phyloP scores from a whole-genome alignment of 2,888 invertebrate species.

The Cepaea hortensis region DNA sequence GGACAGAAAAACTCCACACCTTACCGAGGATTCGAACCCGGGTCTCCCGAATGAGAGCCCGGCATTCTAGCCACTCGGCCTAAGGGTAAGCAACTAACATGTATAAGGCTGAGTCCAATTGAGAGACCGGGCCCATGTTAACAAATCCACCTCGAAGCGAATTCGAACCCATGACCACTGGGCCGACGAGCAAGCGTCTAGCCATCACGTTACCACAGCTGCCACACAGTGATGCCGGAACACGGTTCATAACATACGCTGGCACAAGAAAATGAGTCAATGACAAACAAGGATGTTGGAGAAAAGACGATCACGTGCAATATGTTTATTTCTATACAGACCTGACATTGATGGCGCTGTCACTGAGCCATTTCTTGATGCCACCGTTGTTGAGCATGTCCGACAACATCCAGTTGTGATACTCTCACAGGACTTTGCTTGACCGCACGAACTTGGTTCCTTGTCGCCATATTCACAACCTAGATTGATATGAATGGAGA shows the following conservation, averaged over 20 bases:
- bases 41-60: too few species aligned
- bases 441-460: slow-evolving; percentile 2
- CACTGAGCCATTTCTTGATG: not conserved
- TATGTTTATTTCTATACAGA: not conserved
- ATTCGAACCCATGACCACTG: too few species aligned
- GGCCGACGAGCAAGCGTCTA: not conserved
- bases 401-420: slow-evolving; percentile 8
- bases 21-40: too few species aligned
- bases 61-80: too few species aligned
- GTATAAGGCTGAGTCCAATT: too few species aligned
- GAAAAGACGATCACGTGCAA: not conserved
- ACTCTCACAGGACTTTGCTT: not conserved
- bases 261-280: not conserved
- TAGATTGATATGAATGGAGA: slow-evolving; percentile 27
- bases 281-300: not conserved
- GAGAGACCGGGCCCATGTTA: too few species aligned
- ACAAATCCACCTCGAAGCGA: too few species aligned
- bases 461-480: slow-evolving; percentile 42
- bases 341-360: not conserved
- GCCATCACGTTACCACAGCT: not conserved
- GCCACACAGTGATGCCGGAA: not conserved
- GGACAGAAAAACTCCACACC: too few species aligned
- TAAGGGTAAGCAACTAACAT: too few species aligned
- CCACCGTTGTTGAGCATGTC: slow-evolving; percentile 6
- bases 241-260: not conserved